Evolutionary conservation across 2,113 vertebrate genomes (phyloP), one percentile per base, ranked within the genome.

Genomic region (Myrmecobius fasciatus): DNA sequence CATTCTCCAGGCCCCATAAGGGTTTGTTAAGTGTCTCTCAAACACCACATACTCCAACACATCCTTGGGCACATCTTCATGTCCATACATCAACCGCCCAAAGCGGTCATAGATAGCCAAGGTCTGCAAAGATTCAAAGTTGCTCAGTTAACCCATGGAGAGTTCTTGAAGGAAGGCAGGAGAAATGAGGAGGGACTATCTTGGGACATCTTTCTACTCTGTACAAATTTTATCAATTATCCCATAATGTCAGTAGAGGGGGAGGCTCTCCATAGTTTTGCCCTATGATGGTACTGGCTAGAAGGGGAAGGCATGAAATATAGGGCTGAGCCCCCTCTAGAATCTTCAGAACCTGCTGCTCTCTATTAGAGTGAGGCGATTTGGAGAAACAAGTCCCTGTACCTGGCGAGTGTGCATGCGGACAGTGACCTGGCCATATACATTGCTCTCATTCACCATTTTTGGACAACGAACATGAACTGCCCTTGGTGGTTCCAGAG

Each of bases 71-170:
- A 99, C 92, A 31, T 99, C 98, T 98, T 99, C 99, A 43, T 98
- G 98, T 0, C 99, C 99, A 2, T 99, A 98, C 99, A 99, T 99
- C 92, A 99, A 97, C 22, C 99, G 98, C 56, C 99, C 99, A 92
- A 99, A 99, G 46, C 99, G 99, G 97, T 99, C 99, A 1, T 99
- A 99, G 94, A 99, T 98, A 0, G 99, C 99, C 96, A 99, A 96
- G 22, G 95, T 99, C 99, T 99, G 94, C 0, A 31, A 10, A 49
- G 47, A 93, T 0, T 53, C 11, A 0, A 93, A 75, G 25, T 0
- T 0, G 17, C 24, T 8, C 49, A 52, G 9, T 92, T 67, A 94
- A 52, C 31, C 36, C 43, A 91, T 52, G 46, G 89, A 83, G 43
- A 91, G 36, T 22, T 92, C 56, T 52, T 54, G 67, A 83, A 43